These are phyloP conservation scores for Vannuccia rotundouncinata DNA, from an alignment of 2,888 invertebrate species.

Conservation along the genomic window DNA sequence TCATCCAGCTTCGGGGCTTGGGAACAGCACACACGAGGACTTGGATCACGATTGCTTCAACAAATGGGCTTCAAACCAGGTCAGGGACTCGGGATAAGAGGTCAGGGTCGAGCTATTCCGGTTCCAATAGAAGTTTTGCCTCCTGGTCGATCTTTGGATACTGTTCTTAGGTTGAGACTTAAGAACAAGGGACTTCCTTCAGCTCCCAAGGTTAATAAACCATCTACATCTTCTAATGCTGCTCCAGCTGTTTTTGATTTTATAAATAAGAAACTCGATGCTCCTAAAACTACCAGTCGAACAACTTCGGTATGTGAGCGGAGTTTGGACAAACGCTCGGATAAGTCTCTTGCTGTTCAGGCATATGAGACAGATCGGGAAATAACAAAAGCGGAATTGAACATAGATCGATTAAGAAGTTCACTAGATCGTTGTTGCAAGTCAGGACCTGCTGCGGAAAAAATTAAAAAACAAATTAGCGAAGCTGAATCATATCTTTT, in stretches of 20 bases:
- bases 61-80: constrained; percentile 17
- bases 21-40: constrained; percentile 15
- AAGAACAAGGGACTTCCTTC: neutral
- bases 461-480: neutral
- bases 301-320: neutral
- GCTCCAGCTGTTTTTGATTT: neutral
- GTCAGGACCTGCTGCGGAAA: neutral
- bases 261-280: neutral
- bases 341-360: neutral
- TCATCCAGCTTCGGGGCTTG: neutral
- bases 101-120: neutral
- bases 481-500: neutral
- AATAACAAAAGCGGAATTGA: neutral
- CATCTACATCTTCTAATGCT: neutral
- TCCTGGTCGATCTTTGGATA: neutral
- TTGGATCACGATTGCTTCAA: neutral
- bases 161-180: neutral
- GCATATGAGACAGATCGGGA: constrained; percentile 12
- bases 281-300: neutral
- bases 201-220: neutral
- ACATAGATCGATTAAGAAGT: neutral
- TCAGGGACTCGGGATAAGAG: neutral
- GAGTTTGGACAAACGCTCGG: neutral
- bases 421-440: neutral
- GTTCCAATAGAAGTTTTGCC: constrained; percentile 9